These are phyloP conservation scores for Argya squamiceps DNA, from an alignment of 2,797 vertebrate species.

Conservation along the genomic window DNA sequence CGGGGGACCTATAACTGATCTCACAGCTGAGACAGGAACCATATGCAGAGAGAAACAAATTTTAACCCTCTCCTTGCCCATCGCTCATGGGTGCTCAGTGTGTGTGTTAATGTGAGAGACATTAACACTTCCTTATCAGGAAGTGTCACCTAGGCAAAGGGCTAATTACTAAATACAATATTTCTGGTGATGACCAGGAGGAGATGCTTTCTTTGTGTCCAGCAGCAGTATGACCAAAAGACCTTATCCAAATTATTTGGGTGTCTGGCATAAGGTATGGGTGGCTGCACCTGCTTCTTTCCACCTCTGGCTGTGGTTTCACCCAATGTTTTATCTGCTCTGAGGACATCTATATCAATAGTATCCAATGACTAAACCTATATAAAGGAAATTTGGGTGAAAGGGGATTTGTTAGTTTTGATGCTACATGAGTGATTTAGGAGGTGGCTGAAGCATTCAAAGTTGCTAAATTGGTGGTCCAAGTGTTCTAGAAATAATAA, in stretches of 20 bases:
- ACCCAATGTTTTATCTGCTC: background rate
- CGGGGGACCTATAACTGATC: constrained; percentile 52
- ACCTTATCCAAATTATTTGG: background rate
- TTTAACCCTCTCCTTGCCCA: constrained; percentile 62
- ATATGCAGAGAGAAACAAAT: constrained; percentile 17
- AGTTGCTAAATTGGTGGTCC: background rate
- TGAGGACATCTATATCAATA: background rate
- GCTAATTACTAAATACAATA: background rate
- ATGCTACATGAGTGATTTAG: background rate
- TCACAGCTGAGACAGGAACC: constrained; percentile 63
- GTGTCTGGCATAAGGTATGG: background rate
- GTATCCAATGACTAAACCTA: background rate
- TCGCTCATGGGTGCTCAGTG: background rate
- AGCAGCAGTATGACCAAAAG: background rate
- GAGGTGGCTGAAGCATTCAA: background rate
- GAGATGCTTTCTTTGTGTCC: background rate
- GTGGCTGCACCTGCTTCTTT: background rate
- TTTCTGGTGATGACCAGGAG: background rate
- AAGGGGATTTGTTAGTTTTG: background rate
- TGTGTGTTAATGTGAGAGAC: constrained; percentile 52
- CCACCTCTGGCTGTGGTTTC: background rate
- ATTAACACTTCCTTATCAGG: background rate
- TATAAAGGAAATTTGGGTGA: background rate
- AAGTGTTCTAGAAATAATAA: background rate
- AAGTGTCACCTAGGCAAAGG: background rate